Base-by-base conservation (phyloP, 2,797 vertebrate species). In the Distichodus sexfasciatus region DNA sequence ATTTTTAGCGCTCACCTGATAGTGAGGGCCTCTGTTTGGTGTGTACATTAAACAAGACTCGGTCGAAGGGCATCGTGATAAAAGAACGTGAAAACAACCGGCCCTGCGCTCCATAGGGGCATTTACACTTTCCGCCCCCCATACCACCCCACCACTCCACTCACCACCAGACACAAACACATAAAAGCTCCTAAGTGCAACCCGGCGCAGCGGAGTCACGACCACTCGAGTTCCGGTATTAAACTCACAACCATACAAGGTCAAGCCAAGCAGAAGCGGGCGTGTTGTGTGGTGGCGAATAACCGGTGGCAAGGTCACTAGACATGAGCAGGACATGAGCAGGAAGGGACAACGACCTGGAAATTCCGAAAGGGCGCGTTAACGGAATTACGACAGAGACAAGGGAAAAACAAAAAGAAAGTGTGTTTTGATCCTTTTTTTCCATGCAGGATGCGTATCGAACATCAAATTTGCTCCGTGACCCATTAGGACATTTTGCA, bases 11-110 rank as follows among this genome's bases (percentile, higher is more conserved):
- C 44, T 23, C n/a, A 58, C 17, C 53, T 57, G 29, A 26, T 41
- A 33, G 28, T 1, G 35, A 64, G 62, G 55, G 31, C 40, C 10
- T 53, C 7, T 33, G 6, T 26, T 40, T 36, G 5, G 24, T 66
- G 44, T 50, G 47, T 41, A 66, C 61, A 67, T 8, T 58, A 41
- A 54, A 44, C n/a, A 58, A 70, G 17, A 12, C 51, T 6, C 8
- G 29, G 31, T 61, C 57, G 59, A 71, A 74, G 64, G 71, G 71
- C 67, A 55, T 54, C 53, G 7, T 67, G 69, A 76, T 73, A 67
- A 70, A 17, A 3, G 36, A 8, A 6, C 47, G 31, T 6, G 29
- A 26, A 73, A 71, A 48, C 66, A 63, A 58, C 15, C 51, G 33
- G 24, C 7, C 17, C 17, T 10, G 17, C 40, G 33, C 31, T 14